Base-by-base conservation (phyloP, 2,888 invertebrate species). In the Himalopsyche tibetana region DNA sequence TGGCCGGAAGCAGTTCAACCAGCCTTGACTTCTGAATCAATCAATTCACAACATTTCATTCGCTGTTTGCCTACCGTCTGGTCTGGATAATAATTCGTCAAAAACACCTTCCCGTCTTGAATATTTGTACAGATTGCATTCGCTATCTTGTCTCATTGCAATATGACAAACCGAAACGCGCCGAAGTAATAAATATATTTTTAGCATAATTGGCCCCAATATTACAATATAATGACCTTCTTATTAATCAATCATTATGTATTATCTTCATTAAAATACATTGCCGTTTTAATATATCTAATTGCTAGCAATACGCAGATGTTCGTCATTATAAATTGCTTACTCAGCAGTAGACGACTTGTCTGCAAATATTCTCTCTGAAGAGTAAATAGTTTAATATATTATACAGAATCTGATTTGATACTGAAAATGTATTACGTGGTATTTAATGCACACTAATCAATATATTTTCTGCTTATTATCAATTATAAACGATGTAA, bases 21-120 rank as follows among this genome's bases (percentile, higher is more conserved):
- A 19, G 19, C 63, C 63, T 63, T 63, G 63, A 63, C 63, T 63
- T 63, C 63, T 63, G 63, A 63, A 63, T 63, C 63, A 19, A 63
- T 63, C 19, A 63, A 63, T 63, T 9, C 19, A 19, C 63, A 63
- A 28, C 15, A 63, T 63, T 63, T 63, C 19, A 63, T 63, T 8
- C 19, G 19, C 19, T 63, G 11, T 63, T 63, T 63, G 63, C 63
- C 63, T 63, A 11, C 63, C 19, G 63, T 63, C 63, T 63, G 63
- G 28, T n/a, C n/a, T 19, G 11, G 19, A 28, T 19, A 63, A 19
- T 28, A 28, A 63, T 63, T 63, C 63, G 63, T 63, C n/a, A 19
- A 28, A 63, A 63, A 63, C 63, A 63, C 63, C 63, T 56, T 56
- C 56, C 9, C 63, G 63, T 19, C 19, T 63, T 15, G n/a, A 11